Conservation (phyloP, 2,797 vertebrate genomes). For the Adelosebastes latens region DNA sequence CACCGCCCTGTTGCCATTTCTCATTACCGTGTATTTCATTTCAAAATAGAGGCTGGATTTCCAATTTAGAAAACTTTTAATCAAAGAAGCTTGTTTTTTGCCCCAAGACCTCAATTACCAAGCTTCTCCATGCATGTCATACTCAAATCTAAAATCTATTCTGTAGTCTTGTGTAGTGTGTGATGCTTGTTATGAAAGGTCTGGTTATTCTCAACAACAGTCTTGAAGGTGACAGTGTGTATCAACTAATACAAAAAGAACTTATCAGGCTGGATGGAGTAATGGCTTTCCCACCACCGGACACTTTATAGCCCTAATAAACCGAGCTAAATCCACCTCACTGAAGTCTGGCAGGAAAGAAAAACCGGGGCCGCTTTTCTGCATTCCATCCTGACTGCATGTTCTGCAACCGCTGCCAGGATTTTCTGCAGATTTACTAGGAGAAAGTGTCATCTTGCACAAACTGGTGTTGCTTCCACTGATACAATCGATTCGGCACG, state of each 20-base stretch:
- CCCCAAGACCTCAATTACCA: slow-evolving; percentile 32
- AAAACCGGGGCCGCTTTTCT: slow-evolving; percentile 44
- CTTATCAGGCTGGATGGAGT: slow-evolving; percentile 44
- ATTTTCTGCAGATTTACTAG: slow-evolving; percentile 86
- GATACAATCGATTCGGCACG: slow-evolving; percentile 89
- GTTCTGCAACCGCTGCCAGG: slow-evolving; percentile 76
- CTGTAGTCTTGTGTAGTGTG: neutral
- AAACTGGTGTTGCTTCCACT: slow-evolving; percentile 88
- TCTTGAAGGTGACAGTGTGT: slow-evolving; percentile 34
- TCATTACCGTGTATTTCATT: slow-evolving; percentile 1
- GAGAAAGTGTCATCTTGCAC: slow-evolving; percentile 88
- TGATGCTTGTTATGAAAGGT: slow-evolving; percentile 12
- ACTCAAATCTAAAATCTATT: neutral
- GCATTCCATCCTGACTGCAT: slow-evolving; percentile 82
- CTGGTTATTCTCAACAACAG: neutral
- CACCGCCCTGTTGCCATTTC: neutral
- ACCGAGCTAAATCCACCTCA: slow-evolving; percentile 78
- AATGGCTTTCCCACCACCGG: slow-evolving; percentile 76
- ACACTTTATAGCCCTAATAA: slow-evolving; percentile 79
- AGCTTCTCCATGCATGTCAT: slow-evolving; percentile 24
- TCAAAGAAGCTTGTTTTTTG: slow-evolving; percentile 30
- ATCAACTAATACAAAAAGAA: slow-evolving; percentile 41
- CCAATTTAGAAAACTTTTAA: slow-evolving; percentile 26
- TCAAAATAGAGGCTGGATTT: slow-evolving; percentile 6
- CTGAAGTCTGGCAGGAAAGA: slow-evolving; percentile 71